A percentile compares a stretch with the other conserved stretches of the same genome.
Evolutionary conservation across 2,797 vertebrate species (phyloP).

Genomic region (Falco peregrinus): DNA sequence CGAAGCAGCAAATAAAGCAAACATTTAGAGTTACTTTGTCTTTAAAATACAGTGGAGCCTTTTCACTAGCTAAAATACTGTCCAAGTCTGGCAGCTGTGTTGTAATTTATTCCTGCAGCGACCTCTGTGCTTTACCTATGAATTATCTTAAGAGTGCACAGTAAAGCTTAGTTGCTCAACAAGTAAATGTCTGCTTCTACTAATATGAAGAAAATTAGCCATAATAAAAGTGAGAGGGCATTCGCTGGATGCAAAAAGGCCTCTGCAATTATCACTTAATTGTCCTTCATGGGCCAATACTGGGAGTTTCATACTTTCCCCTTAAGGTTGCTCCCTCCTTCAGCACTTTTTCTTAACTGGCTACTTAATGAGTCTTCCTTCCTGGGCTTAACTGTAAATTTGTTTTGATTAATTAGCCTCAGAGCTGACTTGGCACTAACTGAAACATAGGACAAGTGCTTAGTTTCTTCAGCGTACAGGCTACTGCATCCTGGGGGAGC

Average conservation of each 20-base stretch:
- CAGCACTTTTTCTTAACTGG: slow-evolving; percentile 68
- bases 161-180: not conserved
- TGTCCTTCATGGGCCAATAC: slow-evolving; percentile 53
- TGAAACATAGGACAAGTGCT: slow-evolving; percentile 49
- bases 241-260: slow-evolving; percentile 22
- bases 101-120: not conserved
- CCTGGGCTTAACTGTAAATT: slow-evolving; percentile 73
- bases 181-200: not conserved
- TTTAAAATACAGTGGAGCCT: not conserved
- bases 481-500: slow-evolving; percentile 38
- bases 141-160: not conserved
- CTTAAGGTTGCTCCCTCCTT: slow-evolving; percentile 55
- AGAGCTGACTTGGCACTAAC: slow-evolving; percentile 69
- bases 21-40: not conserved
- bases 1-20: not conserved
- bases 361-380: slow-evolving; percentile 71
- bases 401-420: slow-evolving; percentile 79
- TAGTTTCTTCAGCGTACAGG: slow-evolving; percentile 38
- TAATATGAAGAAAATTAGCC: not conserved
- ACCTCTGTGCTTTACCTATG: not conserved
- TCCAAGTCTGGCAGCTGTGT: not conserved
- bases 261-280: slow-evolving; percentile 37
- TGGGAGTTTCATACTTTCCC: slow-evolving; percentile 11
- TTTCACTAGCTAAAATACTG: not conserved
- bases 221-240: not conserved